phyloP scores from a whole-genome alignment of 2,797 vertebrate species.

The Sebastes nivosus region DNA sequence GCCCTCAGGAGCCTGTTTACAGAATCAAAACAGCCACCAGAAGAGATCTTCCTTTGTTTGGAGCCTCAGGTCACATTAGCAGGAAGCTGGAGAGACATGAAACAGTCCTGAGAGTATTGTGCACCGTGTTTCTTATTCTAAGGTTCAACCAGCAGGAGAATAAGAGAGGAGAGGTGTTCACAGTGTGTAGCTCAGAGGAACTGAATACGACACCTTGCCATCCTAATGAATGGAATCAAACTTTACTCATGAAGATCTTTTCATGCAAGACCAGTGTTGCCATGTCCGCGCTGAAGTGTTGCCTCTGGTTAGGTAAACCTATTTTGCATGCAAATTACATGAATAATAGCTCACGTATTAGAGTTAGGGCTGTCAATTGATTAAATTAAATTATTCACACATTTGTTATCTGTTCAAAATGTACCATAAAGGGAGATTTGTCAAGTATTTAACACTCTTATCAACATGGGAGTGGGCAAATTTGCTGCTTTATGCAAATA shows the following conservation, averaged over 20 bases:
- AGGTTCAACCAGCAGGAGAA: conserved; percentile 13
- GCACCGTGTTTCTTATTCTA: conserved; percentile 10
- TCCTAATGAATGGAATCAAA: background rate
- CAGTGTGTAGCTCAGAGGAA: conserved; percentile 8
- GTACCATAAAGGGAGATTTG: too few relatives aligned
- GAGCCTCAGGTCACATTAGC: conserved; percentile 31
- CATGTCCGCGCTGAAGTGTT: too few relatives aligned
- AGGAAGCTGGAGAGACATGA: conserved; percentile 9
- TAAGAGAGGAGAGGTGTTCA: background rate
- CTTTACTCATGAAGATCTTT: background rate
- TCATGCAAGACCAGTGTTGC: background rate
- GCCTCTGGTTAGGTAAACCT: too few relatives aligned
- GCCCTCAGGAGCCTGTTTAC: conserved; percentile 30
- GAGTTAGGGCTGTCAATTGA: too few relatives aligned
- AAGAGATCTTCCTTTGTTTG: conserved; percentile 8
- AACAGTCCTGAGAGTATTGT: conserved; percentile 14
- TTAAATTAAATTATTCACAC: too few relatives aligned
- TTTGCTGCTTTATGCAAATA: too few relatives aligned
- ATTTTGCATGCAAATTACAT: too few relatives aligned
- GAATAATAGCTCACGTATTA: too few relatives aligned
- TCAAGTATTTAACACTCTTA: too few relatives aligned
- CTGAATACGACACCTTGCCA: background rate
- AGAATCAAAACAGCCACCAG: conserved; percentile 17
- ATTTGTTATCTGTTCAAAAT: too few relatives aligned
- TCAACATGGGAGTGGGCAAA: too few relatives aligned